Conservation (phyloP, 2,113 vertebrate species). For the Ibidorhyncha struthersii region DNA sequence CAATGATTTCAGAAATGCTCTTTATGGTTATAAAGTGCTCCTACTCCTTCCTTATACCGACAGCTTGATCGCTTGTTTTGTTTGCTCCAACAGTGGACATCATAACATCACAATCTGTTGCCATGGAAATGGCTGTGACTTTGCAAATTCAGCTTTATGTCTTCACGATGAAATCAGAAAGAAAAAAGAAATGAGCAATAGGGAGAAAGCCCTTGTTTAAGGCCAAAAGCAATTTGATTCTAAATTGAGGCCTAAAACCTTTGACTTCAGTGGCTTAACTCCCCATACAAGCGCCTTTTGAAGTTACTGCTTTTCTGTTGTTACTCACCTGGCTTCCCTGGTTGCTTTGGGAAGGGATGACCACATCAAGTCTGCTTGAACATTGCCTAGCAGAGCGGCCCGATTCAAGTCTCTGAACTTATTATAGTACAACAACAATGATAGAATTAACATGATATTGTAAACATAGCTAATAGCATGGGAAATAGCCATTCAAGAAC, state of each 20-base stretch:
- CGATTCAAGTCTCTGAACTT: background rate
- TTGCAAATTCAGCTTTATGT: constrained; percentile 24
- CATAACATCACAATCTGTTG: constrained; percentile 25
- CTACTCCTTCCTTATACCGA: background rate
- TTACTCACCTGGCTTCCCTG: background rate
- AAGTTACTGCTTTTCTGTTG: background rate
- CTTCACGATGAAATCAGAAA: background rate
- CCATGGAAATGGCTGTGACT: constrained; percentile 44
- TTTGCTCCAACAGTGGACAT: background rate
- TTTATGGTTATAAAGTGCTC: background rate
- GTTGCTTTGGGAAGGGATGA: background rate
- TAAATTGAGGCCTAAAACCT: background rate
- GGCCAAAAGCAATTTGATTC: background rate
- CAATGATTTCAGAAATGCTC: background rate
- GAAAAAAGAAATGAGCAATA: background rate
- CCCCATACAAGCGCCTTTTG: background rate
- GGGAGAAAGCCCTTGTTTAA: background rate
- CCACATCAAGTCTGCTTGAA: background rate
- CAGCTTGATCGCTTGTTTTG: background rate
- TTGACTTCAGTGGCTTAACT: background rate
- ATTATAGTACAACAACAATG: background rate
- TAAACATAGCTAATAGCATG: background rate
- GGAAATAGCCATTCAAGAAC: background rate
- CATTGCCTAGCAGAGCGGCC: background rate
- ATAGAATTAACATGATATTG: background rate